Conservation (phyloP, 1,140 invertebrate species). For the Chymomyza costata region DNA sequence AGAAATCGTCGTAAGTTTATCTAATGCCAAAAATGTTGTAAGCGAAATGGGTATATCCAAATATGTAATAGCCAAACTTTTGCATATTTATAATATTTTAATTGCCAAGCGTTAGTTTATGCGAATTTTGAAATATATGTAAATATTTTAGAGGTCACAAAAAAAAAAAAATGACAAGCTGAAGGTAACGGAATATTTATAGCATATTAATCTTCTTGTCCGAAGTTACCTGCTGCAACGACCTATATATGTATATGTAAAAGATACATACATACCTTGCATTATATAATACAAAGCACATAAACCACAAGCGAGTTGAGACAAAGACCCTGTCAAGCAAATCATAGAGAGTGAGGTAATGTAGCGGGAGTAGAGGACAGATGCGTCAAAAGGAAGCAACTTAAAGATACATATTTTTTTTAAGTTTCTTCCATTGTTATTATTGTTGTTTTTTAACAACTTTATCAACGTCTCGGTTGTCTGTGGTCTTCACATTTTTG, state of each 20-base stretch:
- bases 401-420: conserved; percentile 32
- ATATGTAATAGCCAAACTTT: too few relatives aligned
- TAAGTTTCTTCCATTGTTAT: conserved; percentile 27
- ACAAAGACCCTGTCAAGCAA: conserved; percentile 41
- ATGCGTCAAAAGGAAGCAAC: too few relatives aligned
- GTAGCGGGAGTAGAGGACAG: too few relatives aligned
- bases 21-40: too few relatives aligned
- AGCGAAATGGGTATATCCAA: too few relatives aligned
- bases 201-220: conserved; percentile 59
- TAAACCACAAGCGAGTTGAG: conserved; percentile 16
- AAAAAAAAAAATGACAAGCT: too few relatives aligned
- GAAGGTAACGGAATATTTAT: too few relatives aligned
- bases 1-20: too few relatives aligned
- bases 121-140: too few relatives aligned
- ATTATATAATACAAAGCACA: conserved; percentile 36
- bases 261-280: conserved; percentile 35
- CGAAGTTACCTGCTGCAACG: conserved; percentile 37
- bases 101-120: too few relatives aligned
- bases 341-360: background rate
- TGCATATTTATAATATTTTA: too few relatives aligned
- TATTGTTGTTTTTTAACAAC: conserved; percentile 49
- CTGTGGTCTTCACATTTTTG: conserved; percentile 34
- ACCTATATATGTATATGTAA: conserved; percentile 17
- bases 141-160: too few relatives aligned
- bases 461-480: conserved; percentile 42